Percentiles rank a stretch among this genome's conserved stretches.
Conservation (phyloP, 1,140 invertebrate genomes). For the Marisa cornuarietis region DNA sequence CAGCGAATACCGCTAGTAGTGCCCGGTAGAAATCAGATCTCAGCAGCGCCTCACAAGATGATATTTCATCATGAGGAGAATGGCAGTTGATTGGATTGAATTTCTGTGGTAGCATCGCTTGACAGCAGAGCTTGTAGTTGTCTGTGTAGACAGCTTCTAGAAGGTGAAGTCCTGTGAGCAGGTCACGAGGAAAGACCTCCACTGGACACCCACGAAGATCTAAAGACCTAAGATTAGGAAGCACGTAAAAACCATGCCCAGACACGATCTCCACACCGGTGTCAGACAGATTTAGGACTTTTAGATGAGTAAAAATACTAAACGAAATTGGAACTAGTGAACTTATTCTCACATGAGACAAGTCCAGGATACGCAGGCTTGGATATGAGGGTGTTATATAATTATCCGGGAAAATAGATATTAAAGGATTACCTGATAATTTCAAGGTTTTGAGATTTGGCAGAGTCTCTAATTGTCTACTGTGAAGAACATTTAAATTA, state of each 20-base stretch:
- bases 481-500: background rate
- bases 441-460: background rate
- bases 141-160: conserved; percentile 27
- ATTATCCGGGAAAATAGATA: background rate
- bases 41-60: conserved; percentile 43
- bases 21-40: conserved; percentile 23
- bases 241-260: background rate
- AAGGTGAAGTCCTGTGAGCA: conserved; percentile 9
- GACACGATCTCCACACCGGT: background rate
- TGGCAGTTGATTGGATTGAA: conserved; percentile 23
- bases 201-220: conserved; percentile 23
- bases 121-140: conserved; percentile 39
- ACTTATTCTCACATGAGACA: background rate
- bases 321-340: background rate
- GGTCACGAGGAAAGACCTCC: conserved; percentile 7
- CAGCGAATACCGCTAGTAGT: conserved; percentile 35
- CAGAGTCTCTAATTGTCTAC: background rate
- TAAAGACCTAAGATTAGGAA: background rate
- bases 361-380: background rate
- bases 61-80: conserved; percentile 33
- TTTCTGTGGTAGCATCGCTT: background rate
- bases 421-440: background rate
- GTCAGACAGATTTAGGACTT: conserved; percentile 10
- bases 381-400: background rate
- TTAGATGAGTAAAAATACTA: background rate